Evolutionary conservation across 30 jellyfish, hydroid and myxozoan species (phyloP).

Genomic region (Hydra vulgaris): DNA sequence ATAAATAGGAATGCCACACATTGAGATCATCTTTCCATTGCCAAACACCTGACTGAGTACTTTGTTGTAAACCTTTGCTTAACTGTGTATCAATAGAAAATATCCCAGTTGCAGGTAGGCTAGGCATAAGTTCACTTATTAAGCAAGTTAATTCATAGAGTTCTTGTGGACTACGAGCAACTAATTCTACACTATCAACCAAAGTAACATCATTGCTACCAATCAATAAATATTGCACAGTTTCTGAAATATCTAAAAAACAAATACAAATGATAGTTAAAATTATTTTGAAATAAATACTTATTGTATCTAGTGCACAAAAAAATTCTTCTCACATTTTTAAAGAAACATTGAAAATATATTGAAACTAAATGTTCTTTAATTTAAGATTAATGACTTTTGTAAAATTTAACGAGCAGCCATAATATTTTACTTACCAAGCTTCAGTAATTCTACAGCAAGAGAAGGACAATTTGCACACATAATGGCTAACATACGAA

Average conservation of each 20-base stretch:
- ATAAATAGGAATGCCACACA: constrained; percentile 82
- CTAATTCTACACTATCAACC: constrained; percentile 41
- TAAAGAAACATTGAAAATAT: too few species aligned
- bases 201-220: constrained; percentile 47
- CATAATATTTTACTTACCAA: constrained; percentile 49
- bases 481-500: constrained; percentile 92
- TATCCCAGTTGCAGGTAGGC: constrained; percentile 72
- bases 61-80: constrained; percentile 54
- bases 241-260: constrained; percentile 60
- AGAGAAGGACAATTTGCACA: constrained; percentile 81
- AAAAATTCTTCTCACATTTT: too few species aligned
- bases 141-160: constrained; percentile 76
- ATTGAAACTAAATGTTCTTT: too few species aligned
- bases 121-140: constrained; percentile 76
- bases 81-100: constrained; percentile 62
- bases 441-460: constrained; percentile 72
- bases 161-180: constrained; percentile 96
- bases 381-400: too few species aligned
- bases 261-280: not conserved
- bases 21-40: constrained; percentile 96
- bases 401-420: too few species aligned
- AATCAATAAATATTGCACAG: constrained; percentile 52
- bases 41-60: constrained; percentile 61
- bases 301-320: too few species aligned
- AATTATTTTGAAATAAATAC: too few species aligned